Evolutionary conservation across 1,140 invertebrate genomes (phyloP), one percentile per base, ranked within the genome.

Genomic region (Callitettix versicolor): DNA sequence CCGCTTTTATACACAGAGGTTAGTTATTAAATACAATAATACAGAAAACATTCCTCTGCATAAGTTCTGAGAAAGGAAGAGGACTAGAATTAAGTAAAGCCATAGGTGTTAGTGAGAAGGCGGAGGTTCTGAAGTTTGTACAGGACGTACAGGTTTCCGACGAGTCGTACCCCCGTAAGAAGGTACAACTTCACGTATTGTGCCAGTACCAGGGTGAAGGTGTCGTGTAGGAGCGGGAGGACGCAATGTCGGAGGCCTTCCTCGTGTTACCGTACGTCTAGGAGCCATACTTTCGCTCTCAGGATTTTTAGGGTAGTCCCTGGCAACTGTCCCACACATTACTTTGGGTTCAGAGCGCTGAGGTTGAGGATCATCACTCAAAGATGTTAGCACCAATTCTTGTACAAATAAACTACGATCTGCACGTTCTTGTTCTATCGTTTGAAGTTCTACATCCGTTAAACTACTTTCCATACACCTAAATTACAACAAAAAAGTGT

Each of bases 371-470:
- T 43, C 53, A 15, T 55, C 69, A 34, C 76, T 74, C 62, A 85
- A 67, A 24, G 80, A 79, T 26, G 78, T 75, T 51, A 85, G 68
- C 30, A 85, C 71, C 48, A 85, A 66, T 69, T 85, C 82, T 62
- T 82, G 79, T 44, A 82, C 74, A 72, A 86, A 86, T 15, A 84
- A 63, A 65, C 81, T 82, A 58, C 78, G 73, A 65, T 83, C 80
- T 52, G 79, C 76, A 61, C 75, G 74, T 58, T 81, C 77, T 56
- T 73, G 70, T 61, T 82, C 79, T 58, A 75, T 68, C 46, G 65
- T 71, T 62, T 80, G 74, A 44, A 74, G 63, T 59, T 79, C 76
- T 7, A 68, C 64, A 59, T 81, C 79, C 20, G 75, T 72, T 44
- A 77, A 62, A 38, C 72, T 71, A 53, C 73, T 71, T 55, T 80